A percentile compares a stretch with the other conserved stretches of the same genome.
Evolutionary conservation across 2,888 invertebrate species (phyloP).

Genomic region (Tribolium freemani): DNA sequence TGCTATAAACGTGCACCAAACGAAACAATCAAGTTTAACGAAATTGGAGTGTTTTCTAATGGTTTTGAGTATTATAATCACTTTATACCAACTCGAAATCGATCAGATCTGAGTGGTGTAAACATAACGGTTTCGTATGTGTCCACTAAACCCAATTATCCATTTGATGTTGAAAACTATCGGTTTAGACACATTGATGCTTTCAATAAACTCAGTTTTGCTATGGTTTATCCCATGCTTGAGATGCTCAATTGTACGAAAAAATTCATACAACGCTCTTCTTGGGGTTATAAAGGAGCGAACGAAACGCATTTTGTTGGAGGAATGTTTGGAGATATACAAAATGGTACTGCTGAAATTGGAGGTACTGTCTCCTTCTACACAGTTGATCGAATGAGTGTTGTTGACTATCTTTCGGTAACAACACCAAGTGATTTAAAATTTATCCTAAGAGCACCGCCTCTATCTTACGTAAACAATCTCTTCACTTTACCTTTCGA

Average conservation of each 20-base stretch:
- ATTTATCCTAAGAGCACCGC: conserved; percentile 35
- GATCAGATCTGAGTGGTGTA: conserved; percentile 1
- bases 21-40: conserved; percentile 1
- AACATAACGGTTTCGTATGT: conserved; percentile 20
- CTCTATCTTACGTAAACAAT: conserved; percentile 34
- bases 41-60: conserved; percentile 1
- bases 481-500: conserved; percentile 36
- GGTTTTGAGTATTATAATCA: conserved; percentile 9
- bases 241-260: conserved; percentile 20
- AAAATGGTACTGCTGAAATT: conserved; percentile 70
- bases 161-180: conserved; percentile 1
- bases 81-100: neutral
- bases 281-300: conserved; percentile 3
- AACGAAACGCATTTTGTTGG: conserved; percentile 39
- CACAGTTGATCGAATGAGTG: conserved; percentile 1
- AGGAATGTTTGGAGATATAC: conserved; percentile 73
- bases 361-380: conserved; percentile 65
- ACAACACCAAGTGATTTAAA: conserved; percentile 7
- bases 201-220: neutral
- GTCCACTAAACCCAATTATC: neutral
- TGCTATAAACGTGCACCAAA: neutral
- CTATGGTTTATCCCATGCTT: neutral
- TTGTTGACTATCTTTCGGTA: neutral
- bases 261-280: neutral
- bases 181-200: conserved; percentile 1